Evolutionary conservation across 2,797 vertebrate species (phyloP).

Genomic region (Sebastes flavidus): DNA sequence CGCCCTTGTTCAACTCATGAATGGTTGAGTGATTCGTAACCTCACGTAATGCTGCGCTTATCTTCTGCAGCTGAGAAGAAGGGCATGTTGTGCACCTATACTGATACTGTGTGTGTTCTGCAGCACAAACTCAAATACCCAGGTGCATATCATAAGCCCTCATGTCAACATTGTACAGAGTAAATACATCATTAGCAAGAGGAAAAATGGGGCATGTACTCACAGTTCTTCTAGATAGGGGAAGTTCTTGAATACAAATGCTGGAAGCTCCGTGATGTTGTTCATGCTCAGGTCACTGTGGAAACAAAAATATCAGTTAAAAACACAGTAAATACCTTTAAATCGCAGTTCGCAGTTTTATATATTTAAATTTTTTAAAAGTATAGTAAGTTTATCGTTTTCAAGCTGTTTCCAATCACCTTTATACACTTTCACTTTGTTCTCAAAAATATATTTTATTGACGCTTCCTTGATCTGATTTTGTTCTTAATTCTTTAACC

Average conservation of each 20-base stretch:
- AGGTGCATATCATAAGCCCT: conserved; percentile 62
- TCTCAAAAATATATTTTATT: neutral
- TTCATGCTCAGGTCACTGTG: conserved; percentile 98
- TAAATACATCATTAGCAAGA: conserved; percentile 57
- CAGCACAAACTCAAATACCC: conserved; percentile 50
- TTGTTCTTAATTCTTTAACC: neutral
- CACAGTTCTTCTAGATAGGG: conserved; percentile 97
- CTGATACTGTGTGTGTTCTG: conserved; percentile 22
- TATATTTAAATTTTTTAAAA: neutral
- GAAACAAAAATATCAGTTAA: conserved; percentile 41
- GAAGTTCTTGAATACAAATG: conserved; percentile 93
- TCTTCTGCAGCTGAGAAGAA: conserved; percentile 39
- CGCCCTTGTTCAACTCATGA: conserved; percentile 42
- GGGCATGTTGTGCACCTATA: conserved; percentile 31
- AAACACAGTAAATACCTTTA: neutral
- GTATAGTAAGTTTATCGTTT: neutral
- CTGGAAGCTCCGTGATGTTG: conserved; percentile 96
- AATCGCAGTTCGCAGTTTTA: neutral
- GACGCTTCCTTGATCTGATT: neutral
- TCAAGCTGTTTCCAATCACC: neutral
- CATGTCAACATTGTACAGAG: conserved; percentile 59
- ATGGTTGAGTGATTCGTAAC: conserved; percentile 56
- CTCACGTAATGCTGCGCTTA: conserved; percentile 35
- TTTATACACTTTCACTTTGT: neutral
- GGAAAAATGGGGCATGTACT: conserved; percentile 79